Evolutionary conservation across 30 jellyfish, hydroid and myxozoan species (phyloP), one percentile per base, ranked within the genome.

Genomic region (Hydractinia echinata): DNA sequence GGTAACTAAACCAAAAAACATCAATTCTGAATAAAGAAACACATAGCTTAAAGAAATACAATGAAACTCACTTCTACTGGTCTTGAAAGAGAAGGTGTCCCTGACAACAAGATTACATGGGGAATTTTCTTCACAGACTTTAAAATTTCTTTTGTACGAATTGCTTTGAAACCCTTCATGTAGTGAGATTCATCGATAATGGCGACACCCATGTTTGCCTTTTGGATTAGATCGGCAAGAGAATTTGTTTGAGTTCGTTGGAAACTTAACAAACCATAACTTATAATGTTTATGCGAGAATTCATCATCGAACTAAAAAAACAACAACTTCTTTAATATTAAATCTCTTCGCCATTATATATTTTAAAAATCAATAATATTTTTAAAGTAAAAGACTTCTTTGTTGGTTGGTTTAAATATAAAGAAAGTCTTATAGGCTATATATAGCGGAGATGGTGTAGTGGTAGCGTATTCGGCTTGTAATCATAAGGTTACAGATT

Each of bases 21-120:
- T 30, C 44, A 30, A 30, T 0, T 30, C 44, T 30, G 70, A 13
- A 30, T 30, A 30, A 30, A 30, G 2, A 30, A 30, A 30, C 16
- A 30, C 44, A 30, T 30, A 30, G 44, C 70, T 2, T 60, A 61
- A 21, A 19, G 61, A 6, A 30, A 0, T 5, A 81, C 14, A 18
- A 10, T 72, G 44, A 30, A 30, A 30, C 44, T 30, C 44, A 89
- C 97, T 88, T 89, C 97, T 55, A 81, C 95, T 21, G 97, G 97
- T 69, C 97, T 81, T 15, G 97, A 91, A 58, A 89, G 82, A 48
- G 97, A 72, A 52, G 97, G 97, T n/a, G 97, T 89, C 44, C 97
- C 97, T 14, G 95, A 77, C 76, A 89, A 66, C 82, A 89, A 55
- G 16, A 89, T 77, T 39, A 84, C 85, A 30, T 86, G 81, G 70